Base-by-base conservation (phyloP, 1,140 invertebrate genomes). In the Augochlora pura region DNA sequence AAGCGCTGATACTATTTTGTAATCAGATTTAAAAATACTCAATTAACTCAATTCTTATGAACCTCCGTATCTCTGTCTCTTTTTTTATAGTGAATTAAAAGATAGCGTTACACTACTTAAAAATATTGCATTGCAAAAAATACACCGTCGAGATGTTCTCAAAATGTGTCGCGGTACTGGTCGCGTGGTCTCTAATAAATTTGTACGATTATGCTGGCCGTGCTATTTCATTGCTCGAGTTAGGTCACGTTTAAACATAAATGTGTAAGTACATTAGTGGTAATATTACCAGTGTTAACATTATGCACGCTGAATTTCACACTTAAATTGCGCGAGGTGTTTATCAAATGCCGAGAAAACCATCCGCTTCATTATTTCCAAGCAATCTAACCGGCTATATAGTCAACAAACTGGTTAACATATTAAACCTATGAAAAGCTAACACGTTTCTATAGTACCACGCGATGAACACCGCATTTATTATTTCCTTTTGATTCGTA, bases 181-280 rank as follows among this genome's bases (percentile, higher is more conserved):
- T 12, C 14, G 42, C 14, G 10, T 12, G 8, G 54, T 57, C 21
- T 8, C 21, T n/a, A n/a, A 57, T 57, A 57, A 57, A 57, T 57
- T 57, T 23, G 0, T 21, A 8, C 54, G 54, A 57, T 57, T 57
- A 57, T 57, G 54, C 54, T n/a, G 54, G 4, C 21, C 54, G n/a
- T 21, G 54, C 21, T 57, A n/a, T 57, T 57, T 57, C 54, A 57
- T 57, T 57, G n/a, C 54, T n/a, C 21, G n/a, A n/a, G 54, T 57
- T 57, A n/a, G 54, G n/a, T n/a, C 54, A 57, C 18, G n/a, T n/a
- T 57, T 57, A n/a, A 57, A 57, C 54, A n/a, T 57, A 57, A 57
- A 57, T 21, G n/a, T n/a, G 54, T 57, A 57, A 57, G 18, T 57
- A 57, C 54, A 57, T 57, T 57, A 57, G 54, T n/a, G 54, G 9